A percentile compares a stretch with the other conserved stretches of the same genome.
Evolutionary conservation across 2,888 invertebrate genomes (phyloP).

Genomic region (Acanthosepion esculentum): DNA sequence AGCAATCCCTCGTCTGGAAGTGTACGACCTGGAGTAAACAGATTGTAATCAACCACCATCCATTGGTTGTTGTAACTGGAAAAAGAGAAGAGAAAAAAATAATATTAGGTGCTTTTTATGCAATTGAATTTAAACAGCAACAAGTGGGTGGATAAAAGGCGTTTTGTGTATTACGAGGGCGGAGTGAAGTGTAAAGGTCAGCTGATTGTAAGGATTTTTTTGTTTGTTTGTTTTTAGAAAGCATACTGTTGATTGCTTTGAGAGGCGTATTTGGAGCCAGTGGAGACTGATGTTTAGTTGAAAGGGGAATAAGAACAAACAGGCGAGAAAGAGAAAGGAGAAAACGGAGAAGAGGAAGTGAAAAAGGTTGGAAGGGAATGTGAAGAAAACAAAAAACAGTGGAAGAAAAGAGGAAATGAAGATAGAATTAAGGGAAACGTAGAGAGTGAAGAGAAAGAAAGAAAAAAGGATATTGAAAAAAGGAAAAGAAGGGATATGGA

Average conservation of each 20-base stretch:
- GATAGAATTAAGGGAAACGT: background rate
- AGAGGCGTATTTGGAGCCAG: too few species aligned
- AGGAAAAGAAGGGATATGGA: background rate
- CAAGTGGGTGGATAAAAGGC: too few species aligned
- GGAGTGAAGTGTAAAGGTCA: too few species aligned
- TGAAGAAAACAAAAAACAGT: background rate
- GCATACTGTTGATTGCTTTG: too few species aligned
- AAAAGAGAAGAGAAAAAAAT: background rate
- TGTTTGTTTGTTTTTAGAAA: too few species aligned
- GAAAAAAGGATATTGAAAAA: background rate
- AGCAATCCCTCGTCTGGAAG: constrained; percentile 77
- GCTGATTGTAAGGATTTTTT: too few species aligned
- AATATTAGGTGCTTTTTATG: background rate
- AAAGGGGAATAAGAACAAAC: background rate
- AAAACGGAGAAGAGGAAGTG: background rate
- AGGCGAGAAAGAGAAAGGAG: background rate
- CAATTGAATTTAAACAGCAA: background rate
- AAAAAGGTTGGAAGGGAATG: background rate
- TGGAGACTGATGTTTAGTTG: background rate
- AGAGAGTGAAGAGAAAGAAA: background rate
- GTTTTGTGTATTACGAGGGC: too few species aligned
- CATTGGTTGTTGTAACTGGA: constrained; percentile 87
- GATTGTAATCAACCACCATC: constrained; percentile 85
- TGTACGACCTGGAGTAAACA: constrained; percentile 77
- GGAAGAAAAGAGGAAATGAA: background rate